Conservation (phyloP, 2,113 vertebrate species). For the Sinocyclocheilus grahami region DNA sequence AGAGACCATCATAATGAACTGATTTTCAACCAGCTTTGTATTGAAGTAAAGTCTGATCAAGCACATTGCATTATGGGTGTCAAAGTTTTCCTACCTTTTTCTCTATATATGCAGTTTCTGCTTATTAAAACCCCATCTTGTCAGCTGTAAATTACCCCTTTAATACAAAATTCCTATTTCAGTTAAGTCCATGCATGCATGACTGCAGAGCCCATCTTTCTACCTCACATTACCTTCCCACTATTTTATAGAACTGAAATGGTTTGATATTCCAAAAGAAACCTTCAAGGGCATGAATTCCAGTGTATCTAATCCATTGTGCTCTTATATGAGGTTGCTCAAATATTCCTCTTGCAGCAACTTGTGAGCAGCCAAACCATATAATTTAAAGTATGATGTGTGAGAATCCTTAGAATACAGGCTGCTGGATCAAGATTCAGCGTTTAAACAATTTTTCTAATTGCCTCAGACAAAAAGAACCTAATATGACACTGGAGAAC, state of each 20-base stretch:
- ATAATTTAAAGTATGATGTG: background rate
- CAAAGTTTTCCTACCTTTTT: background rate
- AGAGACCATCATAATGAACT: background rate
- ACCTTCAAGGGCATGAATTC: background rate
- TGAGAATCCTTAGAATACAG: background rate
- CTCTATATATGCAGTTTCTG: background rate
- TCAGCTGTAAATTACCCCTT: background rate
- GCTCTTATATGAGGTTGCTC: background rate
- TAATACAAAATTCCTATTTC: background rate
- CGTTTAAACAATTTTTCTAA: background rate
- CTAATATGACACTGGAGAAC: background rate
- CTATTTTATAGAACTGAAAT: conserved; percentile 1
- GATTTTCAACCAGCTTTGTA: background rate
- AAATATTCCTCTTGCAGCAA: background rate
- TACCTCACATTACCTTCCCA: background rate
- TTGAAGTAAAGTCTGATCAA: background rate
- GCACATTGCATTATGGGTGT: background rate
- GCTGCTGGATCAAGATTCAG: background rate
- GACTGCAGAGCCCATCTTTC: background rate
- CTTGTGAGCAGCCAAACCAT: background rate
- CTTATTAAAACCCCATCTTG: background rate
- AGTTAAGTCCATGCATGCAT: background rate
- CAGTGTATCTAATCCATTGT: background rate
- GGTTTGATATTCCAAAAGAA: background rate
- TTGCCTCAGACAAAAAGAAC: background rate